Base-by-base conservation (phyloP, 2,888 invertebrate genomes). In the Zhengitettix transpicula region DNA sequence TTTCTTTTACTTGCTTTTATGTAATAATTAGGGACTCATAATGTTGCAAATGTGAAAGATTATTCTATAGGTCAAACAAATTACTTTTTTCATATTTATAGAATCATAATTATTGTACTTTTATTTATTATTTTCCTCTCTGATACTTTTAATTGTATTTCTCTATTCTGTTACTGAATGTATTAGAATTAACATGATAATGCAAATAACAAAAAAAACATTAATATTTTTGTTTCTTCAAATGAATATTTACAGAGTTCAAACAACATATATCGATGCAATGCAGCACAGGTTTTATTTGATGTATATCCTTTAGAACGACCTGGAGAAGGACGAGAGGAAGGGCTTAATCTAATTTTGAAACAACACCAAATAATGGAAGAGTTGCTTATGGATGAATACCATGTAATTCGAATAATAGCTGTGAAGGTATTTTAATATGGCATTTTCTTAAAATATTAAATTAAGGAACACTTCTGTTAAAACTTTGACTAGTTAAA, bases 251-350 rank as follows among this genome's bases (percentile, higher is more conserved):
- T 53, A 40, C 15, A 68, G 68, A 67, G 66, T 62, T 62, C 63
- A 16, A 64, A 65, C 58, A 64, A 64, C 56, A 60, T 65, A 28
- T 60, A 65, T 52, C 63, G 68, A 42, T 65, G 65, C 55, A 69
- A 68, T 61, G 68, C 69, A 47, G 65, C 65, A 9, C 64, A 66
- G 52, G 63, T 69, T n/a, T 66, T 69, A 56, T 62, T 68, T 16
- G 64, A 66, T 60, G 66, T 64, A 9, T 69, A 67, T 61, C 69
- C 69, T 2, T 63, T 69, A 44, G 67, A 68, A 58, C 62, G 62
- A 53, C 66, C 66, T 28, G 67, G 64, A 12, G 61, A 61, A 44
- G 63, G 64, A 11, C 57, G 60, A 7, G 60, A 60, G 11, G 62
- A 64, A 40, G 64, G 65, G 47, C 62, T 61, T n/a, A 54, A 53